phyloP scores from a whole-genome alignment of 2,888 invertebrate genomes.

The Magallana nippona region DNA sequence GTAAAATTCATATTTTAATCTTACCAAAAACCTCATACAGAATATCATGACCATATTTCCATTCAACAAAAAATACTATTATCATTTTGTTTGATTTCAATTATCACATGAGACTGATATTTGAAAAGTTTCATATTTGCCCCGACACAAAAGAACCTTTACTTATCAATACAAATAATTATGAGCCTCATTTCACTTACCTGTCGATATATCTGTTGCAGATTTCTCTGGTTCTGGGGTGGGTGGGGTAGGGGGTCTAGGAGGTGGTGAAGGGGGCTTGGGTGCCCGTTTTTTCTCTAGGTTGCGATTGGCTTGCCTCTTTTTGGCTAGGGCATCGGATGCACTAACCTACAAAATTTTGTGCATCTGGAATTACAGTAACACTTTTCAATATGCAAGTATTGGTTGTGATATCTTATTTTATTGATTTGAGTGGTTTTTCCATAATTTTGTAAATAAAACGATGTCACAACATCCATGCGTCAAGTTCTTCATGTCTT shows the following conservation, averaged over 20 bases:
- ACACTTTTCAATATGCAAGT: no score
- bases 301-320: slow-evolving; percentile 17
- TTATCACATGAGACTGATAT: neutral
- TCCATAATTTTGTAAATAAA: no score
- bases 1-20: no score
- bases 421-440: no score
- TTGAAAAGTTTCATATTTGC: neutral
- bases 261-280: slow-evolving; percentile 34
- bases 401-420: no score
- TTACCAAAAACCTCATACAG: no score
- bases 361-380: neutral
- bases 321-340: neutral
- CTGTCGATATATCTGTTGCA: neutral
- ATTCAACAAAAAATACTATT: neutral
- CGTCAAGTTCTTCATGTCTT: no score
- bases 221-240: neutral
- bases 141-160: neutral
- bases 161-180: neutral
- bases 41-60: no score
- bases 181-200: neutral
- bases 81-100: neutral
- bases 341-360: slow-evolving; percentile 15
- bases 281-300: slow-evolving; percentile 36
- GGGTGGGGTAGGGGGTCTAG: slow-evolving; percentile 34
- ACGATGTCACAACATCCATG: no score